Conservation (phyloP, 2,797 vertebrate species). For the Arctocebus calabarensis region DNA sequence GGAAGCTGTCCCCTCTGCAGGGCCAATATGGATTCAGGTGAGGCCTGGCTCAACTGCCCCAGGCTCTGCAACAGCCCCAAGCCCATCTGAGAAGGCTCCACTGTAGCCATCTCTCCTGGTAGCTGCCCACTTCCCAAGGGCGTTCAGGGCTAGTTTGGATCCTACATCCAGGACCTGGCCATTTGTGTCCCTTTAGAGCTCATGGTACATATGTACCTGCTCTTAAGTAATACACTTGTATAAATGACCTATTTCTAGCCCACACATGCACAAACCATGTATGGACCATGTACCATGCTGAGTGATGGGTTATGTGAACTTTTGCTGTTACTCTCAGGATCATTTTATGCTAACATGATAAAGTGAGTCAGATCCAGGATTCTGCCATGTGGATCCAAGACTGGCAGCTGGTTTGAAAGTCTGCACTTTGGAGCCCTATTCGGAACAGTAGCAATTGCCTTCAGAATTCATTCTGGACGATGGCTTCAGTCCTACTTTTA, state of each 20-base stretch:
- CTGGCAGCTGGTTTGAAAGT: not conserved
- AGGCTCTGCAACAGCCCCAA: not conserved
- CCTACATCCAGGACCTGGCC: not conserved
- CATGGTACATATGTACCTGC: not conserved
- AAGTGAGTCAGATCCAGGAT: not conserved
- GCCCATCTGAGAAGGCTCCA: not conserved
- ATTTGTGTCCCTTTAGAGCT: not conserved
- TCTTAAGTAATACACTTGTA: not conserved
- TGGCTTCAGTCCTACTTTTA: constrained; percentile 29
- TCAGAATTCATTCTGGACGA: not conserved
- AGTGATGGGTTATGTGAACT: not conserved
- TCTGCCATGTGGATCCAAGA: not conserved
- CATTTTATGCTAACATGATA: not conserved
- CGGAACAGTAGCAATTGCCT: not conserved
- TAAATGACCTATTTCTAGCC: not conserved
- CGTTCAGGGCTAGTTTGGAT: not conserved
- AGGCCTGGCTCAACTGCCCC: not conserved
- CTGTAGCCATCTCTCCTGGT: not conserved
- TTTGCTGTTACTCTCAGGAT: not conserved
- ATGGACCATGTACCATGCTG: rapidly evolving
- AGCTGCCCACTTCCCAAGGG: not conserved
- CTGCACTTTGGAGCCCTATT: not conserved
- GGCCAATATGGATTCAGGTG: not conserved
- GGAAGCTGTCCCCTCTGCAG: not conserved
- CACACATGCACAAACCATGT: not conserved